Conservation (phyloP, 1,140 invertebrate species). For the Tribolium castaneum region DNA sequence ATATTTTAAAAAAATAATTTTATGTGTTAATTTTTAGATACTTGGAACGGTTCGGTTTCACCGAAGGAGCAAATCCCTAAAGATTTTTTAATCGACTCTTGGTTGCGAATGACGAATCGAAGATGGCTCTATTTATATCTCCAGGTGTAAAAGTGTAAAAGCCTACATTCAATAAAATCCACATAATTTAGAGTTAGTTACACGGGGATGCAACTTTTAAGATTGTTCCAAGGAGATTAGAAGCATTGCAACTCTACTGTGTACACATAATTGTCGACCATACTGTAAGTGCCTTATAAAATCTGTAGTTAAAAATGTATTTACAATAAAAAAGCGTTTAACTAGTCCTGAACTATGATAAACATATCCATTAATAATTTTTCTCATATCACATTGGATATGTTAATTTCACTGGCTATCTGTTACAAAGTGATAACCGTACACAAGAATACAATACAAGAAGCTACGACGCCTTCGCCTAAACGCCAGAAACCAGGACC, state of each 20-base stretch:
- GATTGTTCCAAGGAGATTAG: background rate
- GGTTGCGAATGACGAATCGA: background rate
- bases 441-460: no score
- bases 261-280: background rate
- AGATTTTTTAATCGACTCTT: background rate
- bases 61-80: background rate
- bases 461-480: background rate
- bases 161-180: background rate
- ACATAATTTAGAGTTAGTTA: background rate
- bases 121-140: background rate
- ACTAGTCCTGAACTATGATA: no score
- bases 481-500: background rate
- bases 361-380: no score
- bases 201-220: background rate
- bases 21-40: background rate
- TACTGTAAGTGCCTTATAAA: background rate
- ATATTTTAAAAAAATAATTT: no score
- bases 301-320: background rate
- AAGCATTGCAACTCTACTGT: background rate
- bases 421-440: no score
- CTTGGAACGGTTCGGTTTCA: background rate
- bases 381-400: no score
- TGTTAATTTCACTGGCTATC: no score
- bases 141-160: background rate
- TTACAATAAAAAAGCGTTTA: no score